Base-by-base conservation (phyloP, 1,140 invertebrate species). In the Plectrocnemia conspersa region DNA sequence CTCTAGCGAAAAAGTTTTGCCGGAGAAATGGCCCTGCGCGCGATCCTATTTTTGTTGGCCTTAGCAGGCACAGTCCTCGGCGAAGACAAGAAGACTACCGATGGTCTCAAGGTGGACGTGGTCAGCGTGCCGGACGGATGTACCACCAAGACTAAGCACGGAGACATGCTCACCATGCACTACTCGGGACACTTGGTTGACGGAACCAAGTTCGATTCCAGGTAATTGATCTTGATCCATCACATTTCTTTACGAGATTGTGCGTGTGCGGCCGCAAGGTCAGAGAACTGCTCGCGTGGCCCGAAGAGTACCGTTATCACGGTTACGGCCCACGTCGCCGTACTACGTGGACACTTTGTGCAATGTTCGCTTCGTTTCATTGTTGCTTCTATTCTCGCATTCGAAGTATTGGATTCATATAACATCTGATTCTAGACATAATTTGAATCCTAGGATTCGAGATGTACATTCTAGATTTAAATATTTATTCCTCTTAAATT, bases 121-220 rank as follows among this genome's bases (percentile, higher is more conserved):
- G 61, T 88, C 11, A 84, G 79, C 70, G 81, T 82, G 54, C 87
- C 90, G 1, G 89, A 92, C 63, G 77, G 81, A 36, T 95, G 92
- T 77, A 82, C 84, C 2, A 73, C 78, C 59, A 88, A 87, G 68
- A 83, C 88, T n/a, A 91, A 92, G 70, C 82, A 82, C 55, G 88
- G 89, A 22, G 90, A 95, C 71, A 85, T 87, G 77, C 80, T 96
- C 25, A 89, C 89, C 40, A 95, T 96, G 91, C 92, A 96, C 70
- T 96, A 96, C 67, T 90, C 85, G 25, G 92, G 92, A 59, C 93
- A 87, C 16, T 77, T 95, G 32, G 75, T 79, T 56, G 88, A 94
- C 72, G 91, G 91, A 48, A 91, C 82, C 64, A 91, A 93, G 74
- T 96, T 96, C 67, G 91, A 96, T 70, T 93, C 91, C 62, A 94